Percentiles rank a stretch among this genome's conserved stretches.
phyloP scores from a whole-genome alignment of 2,888 invertebrate genomes.

The Drosophila austrosaltans region DNA sequence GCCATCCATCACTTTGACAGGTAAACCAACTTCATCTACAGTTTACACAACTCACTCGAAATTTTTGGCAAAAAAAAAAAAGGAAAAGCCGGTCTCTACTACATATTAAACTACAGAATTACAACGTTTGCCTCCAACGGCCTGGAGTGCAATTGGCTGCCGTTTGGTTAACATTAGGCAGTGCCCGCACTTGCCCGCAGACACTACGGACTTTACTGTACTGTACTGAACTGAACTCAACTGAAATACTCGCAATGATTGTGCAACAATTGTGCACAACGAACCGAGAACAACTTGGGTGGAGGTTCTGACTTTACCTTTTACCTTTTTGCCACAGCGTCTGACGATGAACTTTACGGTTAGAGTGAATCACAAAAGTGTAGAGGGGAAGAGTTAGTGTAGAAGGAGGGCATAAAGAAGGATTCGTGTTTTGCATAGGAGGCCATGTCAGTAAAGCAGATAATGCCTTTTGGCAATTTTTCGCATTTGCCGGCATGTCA shows the following conservation, averaged over 20 bases:
- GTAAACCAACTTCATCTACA: slow-evolving; percentile 4
- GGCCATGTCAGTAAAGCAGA: slow-evolving; percentile 27
- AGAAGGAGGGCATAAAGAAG: not conserved
- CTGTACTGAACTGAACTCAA: slow-evolving; percentile 9
- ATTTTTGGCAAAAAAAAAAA: not conserved
- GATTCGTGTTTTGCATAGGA: slow-evolving; percentile 1
- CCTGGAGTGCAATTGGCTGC: not conserved
- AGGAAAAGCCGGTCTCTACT: not conserved
- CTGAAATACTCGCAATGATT: slow-evolving; percentile 39
- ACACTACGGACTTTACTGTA: slow-evolving; percentile 1
- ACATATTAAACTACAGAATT: slow-evolving; percentile 46
- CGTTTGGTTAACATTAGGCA: slow-evolving; percentile 35
- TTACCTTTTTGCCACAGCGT: slow-evolving; percentile 31
- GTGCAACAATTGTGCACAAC: slow-evolving; percentile 58
- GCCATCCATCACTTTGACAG: slow-evolving; percentile 10
- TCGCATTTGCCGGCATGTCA: slow-evolving; percentile 62
- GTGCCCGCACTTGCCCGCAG: slow-evolving; percentile 6
- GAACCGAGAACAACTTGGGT: slow-evolving; percentile 30
- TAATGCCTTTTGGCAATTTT: slow-evolving; percentile 61
- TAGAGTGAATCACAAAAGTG: slow-evolving; percentile 1
- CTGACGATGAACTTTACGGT: slow-evolving; percentile 5
- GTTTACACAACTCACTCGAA: not conserved
- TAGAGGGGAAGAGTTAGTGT: not conserved
- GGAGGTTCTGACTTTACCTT: slow-evolving; percentile 42
- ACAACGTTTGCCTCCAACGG: slow-evolving; percentile 19